phyloP scores from a whole-genome alignment of 1,140 invertebrate species.

The Drosophila ironensis region DNA sequence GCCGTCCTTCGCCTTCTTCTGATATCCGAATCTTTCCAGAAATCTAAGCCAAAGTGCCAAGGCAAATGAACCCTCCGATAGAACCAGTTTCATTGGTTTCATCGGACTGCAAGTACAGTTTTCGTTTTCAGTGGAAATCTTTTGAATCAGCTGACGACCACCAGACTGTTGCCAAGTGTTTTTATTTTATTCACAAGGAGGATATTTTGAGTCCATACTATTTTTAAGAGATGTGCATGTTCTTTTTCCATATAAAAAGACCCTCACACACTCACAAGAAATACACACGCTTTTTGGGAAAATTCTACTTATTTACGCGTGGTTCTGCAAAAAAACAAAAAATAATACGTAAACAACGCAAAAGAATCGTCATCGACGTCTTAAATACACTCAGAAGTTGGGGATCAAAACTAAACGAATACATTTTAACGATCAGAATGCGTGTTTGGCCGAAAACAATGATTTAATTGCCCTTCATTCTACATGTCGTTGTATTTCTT shows the following conservation, averaged over 20 bases:
- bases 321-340: slow-evolving; percentile 57
- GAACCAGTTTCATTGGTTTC: slow-evolving; percentile 32
- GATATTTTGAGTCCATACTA: slow-evolving; percentile 17
- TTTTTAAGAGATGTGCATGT: slow-evolving; percentile 41
- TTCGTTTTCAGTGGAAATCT: neutral
- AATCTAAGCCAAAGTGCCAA: slow-evolving; percentile 34
- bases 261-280: slow-evolving; percentile 3
- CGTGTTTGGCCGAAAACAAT: too few relatives aligned
- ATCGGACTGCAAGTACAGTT: slow-evolving; percentile 27
- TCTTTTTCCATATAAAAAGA: slow-evolving; percentile 34
- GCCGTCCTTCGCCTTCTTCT: slow-evolving; percentile 25
- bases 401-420: too few relatives aligned
- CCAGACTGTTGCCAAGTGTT: slow-evolving; percentile 56
- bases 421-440: too few relatives aligned
- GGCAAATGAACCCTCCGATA: slow-evolving; percentile 50
- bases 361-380: neutral
- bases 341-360: slow-evolving; percentile 41
- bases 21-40: neutral
- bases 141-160: slow-evolving; percentile 35
- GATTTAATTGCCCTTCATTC: too few relatives aligned
- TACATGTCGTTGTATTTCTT: too few relatives aligned
- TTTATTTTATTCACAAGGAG: slow-evolving; percentile 4
- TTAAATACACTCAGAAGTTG: slow-evolving; percentile 11
- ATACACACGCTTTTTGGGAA: slow-evolving; percentile 58
- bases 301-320: slow-evolving; percentile 39